phyloP scores from a whole-genome alignment of 2,888 invertebrate genomes.

The Acleris literana region DNA sequence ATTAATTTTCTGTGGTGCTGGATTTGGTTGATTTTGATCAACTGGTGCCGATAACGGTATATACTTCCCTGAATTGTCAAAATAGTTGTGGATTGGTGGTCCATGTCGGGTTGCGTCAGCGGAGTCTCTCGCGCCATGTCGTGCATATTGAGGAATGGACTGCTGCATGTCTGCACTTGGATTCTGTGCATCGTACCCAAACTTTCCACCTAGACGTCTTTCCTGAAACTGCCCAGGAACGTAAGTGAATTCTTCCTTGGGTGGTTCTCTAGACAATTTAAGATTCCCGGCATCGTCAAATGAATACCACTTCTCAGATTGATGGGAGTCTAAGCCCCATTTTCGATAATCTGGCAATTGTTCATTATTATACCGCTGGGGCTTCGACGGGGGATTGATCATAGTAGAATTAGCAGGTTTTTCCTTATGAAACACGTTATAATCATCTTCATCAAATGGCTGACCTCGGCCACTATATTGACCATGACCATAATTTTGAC shows the following conservation, averaged over 20 bases:
- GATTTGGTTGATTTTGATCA: constrained; percentile 4
- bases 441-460: not conserved
- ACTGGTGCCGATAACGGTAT: constrained; percentile 3
- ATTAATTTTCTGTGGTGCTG: not conserved
- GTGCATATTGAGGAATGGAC: not conserved
- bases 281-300: constrained; percentile 2
- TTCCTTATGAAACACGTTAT: not conserved
- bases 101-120: not conserved
- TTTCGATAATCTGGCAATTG: not conserved
- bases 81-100: not conserved
- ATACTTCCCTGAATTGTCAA: not conserved
- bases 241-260: not conserved
- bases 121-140: not conserved
- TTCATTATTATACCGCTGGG: not conserved
- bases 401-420: constrained; percentile 15
- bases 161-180: not conserved
- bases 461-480: not conserved
- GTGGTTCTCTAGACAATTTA: constrained; percentile 1
- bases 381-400: constrained; percentile 11
- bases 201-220: constrained; percentile 1
- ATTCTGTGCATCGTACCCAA: not conserved
- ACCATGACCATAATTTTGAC: too few relatives aligned
- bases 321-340: not conserved
- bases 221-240: constrained; percentile 2
- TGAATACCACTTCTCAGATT: constrained; percentile 10